Base-by-base conservation (phyloP, 2,797 vertebrate species). In the Rhinatrema bivittatum region DNA sequence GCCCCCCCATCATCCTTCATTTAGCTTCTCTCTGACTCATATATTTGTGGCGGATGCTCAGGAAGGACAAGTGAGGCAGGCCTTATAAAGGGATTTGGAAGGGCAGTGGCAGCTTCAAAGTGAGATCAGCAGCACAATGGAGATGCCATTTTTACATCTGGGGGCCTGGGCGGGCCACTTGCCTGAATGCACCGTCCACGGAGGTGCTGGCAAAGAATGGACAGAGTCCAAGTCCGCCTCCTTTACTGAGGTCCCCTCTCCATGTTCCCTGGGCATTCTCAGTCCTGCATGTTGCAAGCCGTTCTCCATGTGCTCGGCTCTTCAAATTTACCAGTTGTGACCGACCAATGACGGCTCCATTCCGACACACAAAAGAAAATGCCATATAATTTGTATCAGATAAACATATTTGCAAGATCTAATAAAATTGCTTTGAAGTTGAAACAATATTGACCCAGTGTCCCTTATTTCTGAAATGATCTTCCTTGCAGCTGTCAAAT, bases 91-190 rank as follows among this genome's bases (percentile, higher is more conserved):
- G 83, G 72, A 84, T 84, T 56, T 81, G 85, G 79, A 66, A 85
- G 76, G 83, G 73, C 74, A 52, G 74, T 76, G 78, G 76, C 71
- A 46, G 62, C 86, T 83, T 89, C 82, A 87, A 80, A 91, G 81
- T 66, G 23, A 46, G 60, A 72, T 58, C 51, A 3, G 73, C 72
- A 72, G 68, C 70, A 86, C 76, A 84, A 84, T 79, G 79, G 79
- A 73, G 60, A 73, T 91, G 87, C 88, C 86, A 87, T 88, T 87
- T 89, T 81, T 83, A 86, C 84, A 81, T 88, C 83, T 86, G 75
- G 24, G 72, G 75, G 84, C 78, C 65, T 60, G 79, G 70, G 57
- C 74, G 60, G n/a, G 60, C 49, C 48, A 56, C 29, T n/a, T 18
- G 41, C 35, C 33, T 62, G 46, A 54, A 65, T 65, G 29, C 68